A percentile compares a stretch with the other conserved stretches of the same genome.
Conservation (phyloP, 2,888 invertebrate species). For the Aricia artaxerxes region DNA sequence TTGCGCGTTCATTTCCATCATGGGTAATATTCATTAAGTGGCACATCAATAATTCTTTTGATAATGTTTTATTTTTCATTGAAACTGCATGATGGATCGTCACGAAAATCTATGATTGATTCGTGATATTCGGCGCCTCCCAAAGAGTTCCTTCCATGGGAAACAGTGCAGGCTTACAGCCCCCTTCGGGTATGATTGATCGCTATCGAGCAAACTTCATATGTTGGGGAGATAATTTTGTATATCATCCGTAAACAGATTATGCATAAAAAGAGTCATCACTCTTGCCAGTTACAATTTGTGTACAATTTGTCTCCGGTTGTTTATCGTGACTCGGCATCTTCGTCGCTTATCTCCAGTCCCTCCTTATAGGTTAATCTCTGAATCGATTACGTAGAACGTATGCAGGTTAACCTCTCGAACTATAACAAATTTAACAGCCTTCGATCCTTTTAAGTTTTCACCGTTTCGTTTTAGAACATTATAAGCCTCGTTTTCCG, state of each 20-base stretch:
- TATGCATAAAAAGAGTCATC: slow-evolving; percentile 74
- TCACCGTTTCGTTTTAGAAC: slow-evolving; percentile 17
- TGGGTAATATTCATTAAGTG: slow-evolving; percentile 36
- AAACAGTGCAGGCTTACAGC: slow-evolving; percentile 69
- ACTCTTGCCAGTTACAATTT: slow-evolving; percentile 51
- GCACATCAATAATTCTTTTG: slow-evolving; percentile 37
- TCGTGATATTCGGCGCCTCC: slow-evolving; percentile 75
- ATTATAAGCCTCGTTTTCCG: slow-evolving; percentile 27
- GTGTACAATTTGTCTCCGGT: slow-evolving; percentile 51
- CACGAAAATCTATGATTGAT: slow-evolving; percentile 78
- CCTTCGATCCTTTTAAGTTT: slow-evolving; percentile 26
- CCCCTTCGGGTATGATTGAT: slow-evolving; percentile 76
- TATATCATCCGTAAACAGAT: slow-evolving; percentile 79
- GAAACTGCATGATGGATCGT: slow-evolving; percentile 77
- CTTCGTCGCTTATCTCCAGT: slow-evolving; percentile 56
- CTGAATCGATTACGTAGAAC: slow-evolving; percentile 29
- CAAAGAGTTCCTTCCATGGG: slow-evolving; percentile 70
- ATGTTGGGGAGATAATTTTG: slow-evolving; percentile 79
- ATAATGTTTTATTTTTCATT: slow-evolving; percentile 56
- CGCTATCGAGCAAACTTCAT: slow-evolving; percentile 74
- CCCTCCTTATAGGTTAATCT: slow-evolving; percentile 38
- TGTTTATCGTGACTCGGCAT: slow-evolving; percentile 62
- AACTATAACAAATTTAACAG: slow-evolving; percentile 25
- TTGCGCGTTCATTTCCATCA: slow-evolving; percentile 26
- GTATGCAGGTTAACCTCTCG: not conserved